phyloP scores from a whole-genome alignment of 2,797 vertebrate genomes.

The Melanotaenia pygmaea region DNA sequence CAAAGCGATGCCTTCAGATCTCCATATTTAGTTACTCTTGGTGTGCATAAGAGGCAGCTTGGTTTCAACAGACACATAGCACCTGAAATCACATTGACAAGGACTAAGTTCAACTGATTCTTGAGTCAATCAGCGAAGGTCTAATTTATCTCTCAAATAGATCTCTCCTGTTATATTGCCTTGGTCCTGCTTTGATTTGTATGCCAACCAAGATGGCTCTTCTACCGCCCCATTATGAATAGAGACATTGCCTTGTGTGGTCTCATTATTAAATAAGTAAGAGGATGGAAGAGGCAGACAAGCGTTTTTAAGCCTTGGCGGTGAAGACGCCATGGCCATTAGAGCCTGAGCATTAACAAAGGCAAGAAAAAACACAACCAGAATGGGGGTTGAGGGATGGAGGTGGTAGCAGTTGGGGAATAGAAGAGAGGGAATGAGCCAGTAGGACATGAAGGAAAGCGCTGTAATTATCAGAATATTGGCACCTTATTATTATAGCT shows the following conservation, averaged over 20 bases:
- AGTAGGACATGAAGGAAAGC: slow-evolving; percentile 24
- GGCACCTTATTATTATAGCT: slow-evolving; percentile 76
- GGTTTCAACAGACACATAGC: slow-evolving; percentile 55
- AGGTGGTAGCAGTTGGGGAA: background rate
- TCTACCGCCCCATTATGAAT: slow-evolving; percentile 84
- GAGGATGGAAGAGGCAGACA: slow-evolving; percentile 85
- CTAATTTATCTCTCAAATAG: slow-evolving; percentile 83
- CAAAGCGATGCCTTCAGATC: slow-evolving; percentile 57
- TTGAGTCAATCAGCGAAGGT: slow-evolving; percentile 72
- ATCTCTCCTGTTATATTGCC: slow-evolving; percentile 69
- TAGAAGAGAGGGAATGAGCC: background rate
- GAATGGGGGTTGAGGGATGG: slow-evolving; percentile 26
- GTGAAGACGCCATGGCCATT: slow-evolving; percentile 87
- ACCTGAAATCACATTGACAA: slow-evolving; percentile 57
- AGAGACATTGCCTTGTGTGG: slow-evolving; percentile 84
- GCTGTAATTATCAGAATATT: slow-evolving; percentile 78
- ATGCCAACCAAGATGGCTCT: slow-evolving; percentile 76
- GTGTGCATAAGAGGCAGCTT: slow-evolving; percentile 36
- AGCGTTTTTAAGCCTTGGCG: slow-evolving; percentile 81
- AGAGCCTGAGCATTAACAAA: slow-evolving; percentile 83
- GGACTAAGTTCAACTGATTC: slow-evolving; percentile 68
- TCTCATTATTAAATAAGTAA: slow-evolving; percentile 88
- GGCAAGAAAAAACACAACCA: slow-evolving; percentile 71
- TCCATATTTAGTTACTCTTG: slow-evolving; percentile 63
- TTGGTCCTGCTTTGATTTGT: slow-evolving; percentile 69